Base-by-base conservation (phyloP, 2,113 vertebrate genomes). In the Megaleporinus macrocephalus region DNA sequence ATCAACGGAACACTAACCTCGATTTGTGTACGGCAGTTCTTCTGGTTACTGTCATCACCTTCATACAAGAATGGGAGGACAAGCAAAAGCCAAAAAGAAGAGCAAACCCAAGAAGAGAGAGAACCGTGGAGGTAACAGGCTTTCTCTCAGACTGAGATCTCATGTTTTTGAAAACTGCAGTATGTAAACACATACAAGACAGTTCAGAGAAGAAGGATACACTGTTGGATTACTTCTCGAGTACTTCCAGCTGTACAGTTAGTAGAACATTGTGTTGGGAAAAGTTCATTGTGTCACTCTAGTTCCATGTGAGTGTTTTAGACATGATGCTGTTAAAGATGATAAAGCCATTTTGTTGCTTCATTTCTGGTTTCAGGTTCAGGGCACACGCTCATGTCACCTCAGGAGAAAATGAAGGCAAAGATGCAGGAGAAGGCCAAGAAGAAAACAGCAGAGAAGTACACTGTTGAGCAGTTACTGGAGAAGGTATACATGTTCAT, bases 361-460 rank as follows among this genome's bases (percentile, higher is more conserved):
- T 51, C 16, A 16, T 41, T 36, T 76, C 9, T n/a, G 53, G 26
- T 9, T 77, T 44, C 55, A 90, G 92, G 86, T 84, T 24, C 76
- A 30, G 93, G 88, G 5, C 53, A 93, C 66, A 85, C 90, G 69
- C 86, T 59, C 47, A 81, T 94, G 83, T 78, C 93, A 24, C 90
- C 91, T n/a, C 91, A 95, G 76, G 94, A 95, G 57, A 92, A 93
- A 82, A 90, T 94, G 91, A 93, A 92, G 89, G 68, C 92, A 33
- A 93, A 89, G 81, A 94, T 94, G 93, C 92, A 94, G 1, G 90
- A 94, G 72, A 94, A 91, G 86, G 93, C 93, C 49, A 95, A 93
- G 87, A 95, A 94, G 89, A 95, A 94, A 83, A 93, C 93, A 0
- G 89, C 94, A 68, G 90, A 92, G 77, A 95, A 94, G 82, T 95